Evolutionary conservation across 2,113 vertebrate genomes (phyloP), one percentile per base, ranked within the genome.

Genomic region (Alces alces): DNA sequence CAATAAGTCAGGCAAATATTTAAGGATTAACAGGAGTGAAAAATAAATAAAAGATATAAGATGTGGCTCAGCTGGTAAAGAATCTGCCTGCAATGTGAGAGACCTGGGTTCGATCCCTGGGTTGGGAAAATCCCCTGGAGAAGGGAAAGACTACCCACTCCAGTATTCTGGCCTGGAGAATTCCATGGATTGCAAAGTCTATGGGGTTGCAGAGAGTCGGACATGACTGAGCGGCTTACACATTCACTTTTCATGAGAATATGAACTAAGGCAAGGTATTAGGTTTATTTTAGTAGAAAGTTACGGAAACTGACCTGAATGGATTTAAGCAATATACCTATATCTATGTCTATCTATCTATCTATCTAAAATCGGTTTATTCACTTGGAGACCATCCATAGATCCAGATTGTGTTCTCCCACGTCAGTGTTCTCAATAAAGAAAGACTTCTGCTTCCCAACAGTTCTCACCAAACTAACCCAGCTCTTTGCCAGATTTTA

Each of bases 131-230:
- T 27, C 10, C 55, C 10, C 57, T 58, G 25, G 9, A 27, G 57
- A 58, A 58, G 57, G 57, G 57, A 27, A 58, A 58, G 23, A 23
- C 23, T 27, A 27, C 1, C 57, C 55, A 57, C 57, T 11, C 23
- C 57, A 58, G 19, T 23, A 13, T 21, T 70, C 66, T 70, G 66
- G 19, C n/a, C 66, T 70, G 66, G 66, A 70, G n/a, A 70, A 70
- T 12, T 6, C 66, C 66, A 39, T 39, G 19, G 66, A 39, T 19
- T 73, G 5, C 6, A 73, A 39, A 39, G 19, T 25, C 36, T 36
- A 3, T 0, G 0, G 66, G 11, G 21, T 11, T 0, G 0, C 66
- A 25, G 39, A 23, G 36, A 6, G 21, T 73, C 1, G 0, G 0
- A 23, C 10, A 25, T 11, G 23, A 73, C 66, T 73, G 36, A 73